Evolutionary conservation across 2,797 vertebrate species (phyloP), one percentile per base, ranked within the genome.

Genomic region (Catharus ustulatus): DNA sequence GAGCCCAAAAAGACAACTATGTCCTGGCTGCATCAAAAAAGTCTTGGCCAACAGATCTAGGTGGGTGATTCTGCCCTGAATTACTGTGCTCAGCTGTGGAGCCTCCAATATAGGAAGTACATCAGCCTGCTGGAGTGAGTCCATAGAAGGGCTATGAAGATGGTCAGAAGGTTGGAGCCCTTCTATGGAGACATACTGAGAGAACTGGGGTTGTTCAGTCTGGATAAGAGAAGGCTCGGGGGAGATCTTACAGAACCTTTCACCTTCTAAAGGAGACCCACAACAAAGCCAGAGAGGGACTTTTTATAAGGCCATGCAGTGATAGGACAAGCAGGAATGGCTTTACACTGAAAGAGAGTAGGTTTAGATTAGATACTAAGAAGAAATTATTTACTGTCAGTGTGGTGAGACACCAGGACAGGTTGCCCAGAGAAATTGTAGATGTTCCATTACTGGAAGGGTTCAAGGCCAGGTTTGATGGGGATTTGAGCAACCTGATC

Each of bases 61-160:
- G 15, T 30, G 34, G 26, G 9, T 43, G 23, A 38, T 52, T 78
- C 18, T 59, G 26, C 38, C 15, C 52, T 59, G 26, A 38, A 58
- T 4, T 21, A 11, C 24, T 58, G n/a, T 9, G 34, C 18, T 49
- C 38, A 58, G 10, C 79, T 72, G 45, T 27, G 15, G 45, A 64
- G 15, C 42, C 34, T 29, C 5, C 0, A 0, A 19, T 19, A 19
- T 1, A 22, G 62, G 34, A 61, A 14, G 26, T 16, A 26, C 24
- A 26, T 45, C 2, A 27, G 9, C 24, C 29, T 46, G 21, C 7
- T 13, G 58, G 52, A 59, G 10, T 46, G n/a, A 77, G 17, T 40
- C n/a, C 38, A 40, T n/a, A 42, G 58, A 58, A 64, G 11, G 34
- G 30, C 30, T 78, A 18, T 66, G 24, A 72, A 27, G n/a, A 27